Evolutionary conservation across 2,113 vertebrate genomes (phyloP).

Genomic region (Lagopus muta): DNA sequence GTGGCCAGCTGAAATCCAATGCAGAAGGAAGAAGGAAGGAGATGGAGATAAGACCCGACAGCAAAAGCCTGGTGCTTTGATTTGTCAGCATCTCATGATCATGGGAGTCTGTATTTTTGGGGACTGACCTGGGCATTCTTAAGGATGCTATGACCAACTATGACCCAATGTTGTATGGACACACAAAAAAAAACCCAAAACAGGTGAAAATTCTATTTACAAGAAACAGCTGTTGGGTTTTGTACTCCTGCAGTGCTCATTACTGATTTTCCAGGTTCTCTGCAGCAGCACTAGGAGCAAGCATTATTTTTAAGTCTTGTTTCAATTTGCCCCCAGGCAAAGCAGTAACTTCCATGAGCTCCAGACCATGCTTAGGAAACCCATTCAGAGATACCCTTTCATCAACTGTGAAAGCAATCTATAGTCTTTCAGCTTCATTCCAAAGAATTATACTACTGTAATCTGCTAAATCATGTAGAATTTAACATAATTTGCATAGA

Average conservation of each 20-base stretch:
- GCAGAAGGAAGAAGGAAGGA: background rate
- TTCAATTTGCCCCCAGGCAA: background rate
- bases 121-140: background rate
- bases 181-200: background rate
- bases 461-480: background rate
- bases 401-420: background rate
- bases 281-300: background rate
- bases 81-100: background rate
- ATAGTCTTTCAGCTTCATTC: background rate
- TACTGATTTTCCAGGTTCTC: background rate
- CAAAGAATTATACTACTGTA: background rate
- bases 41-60: background rate
- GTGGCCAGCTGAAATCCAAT: background rate
- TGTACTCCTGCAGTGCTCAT: background rate
- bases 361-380: background rate
- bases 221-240: background rate
- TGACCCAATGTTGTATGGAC: accelerated
- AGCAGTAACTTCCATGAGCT: background rate
- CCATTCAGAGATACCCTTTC: background rate
- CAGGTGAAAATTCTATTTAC: background rate
- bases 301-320: background rate
- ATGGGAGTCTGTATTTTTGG: background rate
- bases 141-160: background rate
- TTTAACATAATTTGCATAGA: background rate
- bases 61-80: background rate